Evolutionary conservation across 2,797 vertebrate species (phyloP), one percentile per base, ranked within the genome.

Genomic region (Sebastiscus albofasciatus): DNA sequence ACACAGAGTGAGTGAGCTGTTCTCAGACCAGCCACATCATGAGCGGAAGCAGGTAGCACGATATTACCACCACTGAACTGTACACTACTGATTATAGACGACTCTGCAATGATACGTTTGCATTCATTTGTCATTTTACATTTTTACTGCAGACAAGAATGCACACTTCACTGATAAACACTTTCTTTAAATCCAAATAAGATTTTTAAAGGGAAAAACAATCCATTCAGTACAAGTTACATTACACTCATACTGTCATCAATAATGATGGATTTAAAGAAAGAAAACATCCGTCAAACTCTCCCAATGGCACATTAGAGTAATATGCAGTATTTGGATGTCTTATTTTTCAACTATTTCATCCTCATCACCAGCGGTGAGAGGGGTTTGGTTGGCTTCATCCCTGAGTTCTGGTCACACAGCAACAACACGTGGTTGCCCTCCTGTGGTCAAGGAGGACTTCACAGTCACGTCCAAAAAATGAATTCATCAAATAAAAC

Each of bases 341-440:
- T 74, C 74, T 79, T 36, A 20, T 55, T 49, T 75, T 77, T 67
- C 10, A 72, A 58, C 62, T 46, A 16, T 56, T 77, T 76, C 64
- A 18, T 72, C 67, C 9, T 66, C 46, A 16, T 58, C 80, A 68
- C 76, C 71, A 73, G 75, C 68, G 42, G 67, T 20, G 67, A 54
- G 72, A 64, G 60, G 83, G 67, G 61, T 89, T 90, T 81, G 80
- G 84, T 88, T 78, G 72, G 80, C 78, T 89, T 91, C 80, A 84
- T 94, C 93, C 94, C 94, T 95, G 94, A 95, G 94, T 93, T 87
- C 87, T 89, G 85, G 87, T 93, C 91, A 92, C 91, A 92, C 83
- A 87, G 89, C 72, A 73, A 86, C 82, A 77, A 89, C 79, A 46
- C 52, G 5, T 65, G 75, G 83, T 86, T 52, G 88, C 89, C 92